phyloP scores from a whole-genome alignment of 2,797 vertebrate genomes.

The Zalophus californianus region DNA sequence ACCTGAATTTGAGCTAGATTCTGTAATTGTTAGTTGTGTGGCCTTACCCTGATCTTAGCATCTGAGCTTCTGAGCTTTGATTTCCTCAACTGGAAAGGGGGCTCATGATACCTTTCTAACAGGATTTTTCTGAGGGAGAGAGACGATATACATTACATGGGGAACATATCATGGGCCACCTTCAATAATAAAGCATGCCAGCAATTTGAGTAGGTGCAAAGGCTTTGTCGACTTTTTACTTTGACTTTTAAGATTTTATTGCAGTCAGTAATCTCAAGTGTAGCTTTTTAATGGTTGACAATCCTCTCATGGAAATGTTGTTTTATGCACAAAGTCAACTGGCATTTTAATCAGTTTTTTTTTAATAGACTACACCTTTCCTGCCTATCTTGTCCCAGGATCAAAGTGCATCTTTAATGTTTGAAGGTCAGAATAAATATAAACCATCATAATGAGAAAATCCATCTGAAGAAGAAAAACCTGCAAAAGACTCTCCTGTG shows the following conservation, averaged over 20 bases:
- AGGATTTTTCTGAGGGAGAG: background rate
- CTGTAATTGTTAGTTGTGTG: background rate
- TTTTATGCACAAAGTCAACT: background rate
- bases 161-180: too few species aligned
- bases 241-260: background rate
- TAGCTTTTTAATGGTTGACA: background rate
- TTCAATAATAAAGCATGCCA: background rate
- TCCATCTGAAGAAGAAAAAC: background rate
- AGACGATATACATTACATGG: background rate
- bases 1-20: background rate
- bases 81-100: background rate
- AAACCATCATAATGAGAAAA: background rate
- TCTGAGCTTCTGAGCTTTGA: background rate
- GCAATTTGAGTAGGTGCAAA: background rate
- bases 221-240: background rate
- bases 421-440: constrained; percentile 12
- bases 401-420: background rate
- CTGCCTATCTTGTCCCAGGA: background rate
- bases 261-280: background rate
- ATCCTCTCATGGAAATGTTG: background rate
- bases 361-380: background rate
- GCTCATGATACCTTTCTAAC: background rate
- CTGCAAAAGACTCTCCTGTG: background rate
- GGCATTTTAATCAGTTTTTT: background rate
- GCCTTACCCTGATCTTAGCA: background rate